Conservation (phyloP, 2,888 invertebrate genomes). For the Drosophila mayaguana region DNA sequence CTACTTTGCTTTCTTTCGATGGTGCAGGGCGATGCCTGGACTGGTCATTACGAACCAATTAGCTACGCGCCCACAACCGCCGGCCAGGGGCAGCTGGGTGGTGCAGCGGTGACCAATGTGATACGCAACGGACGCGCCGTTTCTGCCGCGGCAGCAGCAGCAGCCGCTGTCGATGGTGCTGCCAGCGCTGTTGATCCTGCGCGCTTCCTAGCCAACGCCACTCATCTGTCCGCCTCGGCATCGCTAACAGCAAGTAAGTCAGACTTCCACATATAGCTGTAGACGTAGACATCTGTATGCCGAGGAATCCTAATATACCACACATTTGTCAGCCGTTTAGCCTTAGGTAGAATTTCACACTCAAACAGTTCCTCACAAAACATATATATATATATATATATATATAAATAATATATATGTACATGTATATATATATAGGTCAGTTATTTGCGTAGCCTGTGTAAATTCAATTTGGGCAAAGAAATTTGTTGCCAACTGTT, state of each 20-base stretch:
- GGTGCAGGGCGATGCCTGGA: conserved; percentile 80
- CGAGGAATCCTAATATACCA: not conserved
- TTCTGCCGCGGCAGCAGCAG: conserved; percentile 63
- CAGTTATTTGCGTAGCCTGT: conserved; percentile 74
- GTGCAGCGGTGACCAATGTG: conserved; percentile 74
- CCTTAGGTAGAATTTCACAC: conserved; percentile 62
- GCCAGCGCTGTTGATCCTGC: conserved; percentile 48
- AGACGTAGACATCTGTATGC: conserved; percentile 4
- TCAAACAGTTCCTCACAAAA: conserved; percentile 28
- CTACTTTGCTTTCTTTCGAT: conserved; percentile 10
- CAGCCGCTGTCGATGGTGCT: conserved; percentile 56
- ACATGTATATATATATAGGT: conserved; percentile 9
- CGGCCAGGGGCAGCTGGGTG: conserved; percentile 66
- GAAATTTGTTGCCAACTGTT: conserved; percentile 42
- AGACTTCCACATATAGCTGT: conserved; percentile 3
- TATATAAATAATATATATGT: conserved; percentile 5
- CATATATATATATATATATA: not conserved
- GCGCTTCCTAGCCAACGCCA: conserved; percentile 72
- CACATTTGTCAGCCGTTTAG: conserved; percentile 38
- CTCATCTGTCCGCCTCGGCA: conserved; percentile 88
- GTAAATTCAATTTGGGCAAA: conserved; percentile 57
- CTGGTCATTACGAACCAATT: conserved; percentile 82
- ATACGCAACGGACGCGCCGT: conserved; percentile 80
- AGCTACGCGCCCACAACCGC: conserved; percentile 76
- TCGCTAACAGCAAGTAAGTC: conserved; percentile 90